phyloP scores from a whole-genome alignment of 2,113 vertebrate genomes.

The Mustelus asterias region DNA sequence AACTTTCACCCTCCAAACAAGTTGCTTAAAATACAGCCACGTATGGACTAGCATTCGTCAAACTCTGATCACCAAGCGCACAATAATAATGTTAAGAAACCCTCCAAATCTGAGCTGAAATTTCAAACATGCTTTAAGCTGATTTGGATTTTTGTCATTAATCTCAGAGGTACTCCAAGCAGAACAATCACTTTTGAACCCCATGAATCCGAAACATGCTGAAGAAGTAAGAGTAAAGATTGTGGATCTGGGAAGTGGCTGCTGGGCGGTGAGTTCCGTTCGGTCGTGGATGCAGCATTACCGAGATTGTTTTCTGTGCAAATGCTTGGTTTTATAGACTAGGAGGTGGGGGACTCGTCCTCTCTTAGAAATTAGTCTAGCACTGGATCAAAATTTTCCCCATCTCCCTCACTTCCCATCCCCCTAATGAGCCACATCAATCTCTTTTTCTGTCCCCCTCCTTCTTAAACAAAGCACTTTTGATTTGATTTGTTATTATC shows the following conservation, averaged over 20 bases:
- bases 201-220: constrained; percentile 46
- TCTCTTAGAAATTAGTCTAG: neutral
- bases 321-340: neutral
- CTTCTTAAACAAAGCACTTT: neutral
- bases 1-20: neutral
- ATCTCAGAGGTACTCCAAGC: neutral
- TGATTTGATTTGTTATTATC: no score
- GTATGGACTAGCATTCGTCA: neutral
- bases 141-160: neutral
- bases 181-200: neutral
- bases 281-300: neutral
- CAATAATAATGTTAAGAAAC: neutral
- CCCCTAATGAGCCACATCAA: neutral
- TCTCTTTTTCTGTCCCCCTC: neutral
- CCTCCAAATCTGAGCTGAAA: neutral
- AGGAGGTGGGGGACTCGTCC: neutral
- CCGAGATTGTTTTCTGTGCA: neutral
- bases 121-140: neutral
- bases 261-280: constrained; percentile 72
- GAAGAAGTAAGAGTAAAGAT: constrained; percentile 69
- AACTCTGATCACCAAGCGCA: neutral
- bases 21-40: neutral
- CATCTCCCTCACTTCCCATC: neutral
- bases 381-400: neutral
- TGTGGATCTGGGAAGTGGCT: constrained; percentile 76